Evolutionary conservation across 2,797 vertebrate genomes (phyloP).

Genomic region (Sebastes itinus): DNA sequence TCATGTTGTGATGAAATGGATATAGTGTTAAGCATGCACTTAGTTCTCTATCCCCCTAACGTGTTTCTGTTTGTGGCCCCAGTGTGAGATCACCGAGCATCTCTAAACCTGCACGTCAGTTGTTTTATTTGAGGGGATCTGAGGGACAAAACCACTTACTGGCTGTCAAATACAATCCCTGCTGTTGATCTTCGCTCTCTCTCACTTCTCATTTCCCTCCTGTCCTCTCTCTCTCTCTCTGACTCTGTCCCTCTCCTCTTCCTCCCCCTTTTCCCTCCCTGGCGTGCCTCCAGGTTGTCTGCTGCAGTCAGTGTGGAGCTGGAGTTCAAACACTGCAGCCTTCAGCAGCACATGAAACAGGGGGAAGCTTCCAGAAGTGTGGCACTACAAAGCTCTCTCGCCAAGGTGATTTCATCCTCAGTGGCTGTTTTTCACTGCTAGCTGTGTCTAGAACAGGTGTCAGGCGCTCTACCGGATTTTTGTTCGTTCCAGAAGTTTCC

Average conservation of each 20-base stretch:
- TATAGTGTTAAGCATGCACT: constrained; percentile 71
- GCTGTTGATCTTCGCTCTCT: constrained; percentile 47
- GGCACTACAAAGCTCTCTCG: constrained; percentile 25
- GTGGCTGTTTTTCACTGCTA: background rate
- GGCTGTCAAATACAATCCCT: constrained; percentile 60
- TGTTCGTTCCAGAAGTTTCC: constrained; percentile 40
- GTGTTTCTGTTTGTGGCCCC: constrained; percentile 44
- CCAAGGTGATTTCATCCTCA: constrained; percentile 46
- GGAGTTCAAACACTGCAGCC: constrained; percentile 76
- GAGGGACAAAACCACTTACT: constrained; percentile 57
- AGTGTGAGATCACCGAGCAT: constrained; percentile 25
- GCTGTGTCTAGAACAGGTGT: constrained; percentile 33
- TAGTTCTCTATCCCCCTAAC: constrained; percentile 33
- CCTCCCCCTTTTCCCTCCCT: constrained; percentile 50
- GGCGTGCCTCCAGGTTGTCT: constrained; percentile 78
- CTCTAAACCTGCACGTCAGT: constrained; percentile 38
- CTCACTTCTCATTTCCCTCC: constrained; percentile 40
- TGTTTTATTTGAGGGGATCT: constrained; percentile 62
- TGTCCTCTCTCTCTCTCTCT: constrained; percentile 6
- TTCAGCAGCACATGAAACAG: constrained; percentile 61
- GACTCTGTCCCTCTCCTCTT: constrained; percentile 31
- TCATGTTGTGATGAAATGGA: constrained; percentile 77
- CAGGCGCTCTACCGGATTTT: constrained; percentile 8
- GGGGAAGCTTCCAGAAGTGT: constrained; percentile 67
- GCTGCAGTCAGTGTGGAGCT: constrained; percentile 72